Evolutionary conservation across 2,888 invertebrate genomes (phyloP), one percentile per base, ranked within the genome.

Genomic region (Syritta pipiens): DNA sequence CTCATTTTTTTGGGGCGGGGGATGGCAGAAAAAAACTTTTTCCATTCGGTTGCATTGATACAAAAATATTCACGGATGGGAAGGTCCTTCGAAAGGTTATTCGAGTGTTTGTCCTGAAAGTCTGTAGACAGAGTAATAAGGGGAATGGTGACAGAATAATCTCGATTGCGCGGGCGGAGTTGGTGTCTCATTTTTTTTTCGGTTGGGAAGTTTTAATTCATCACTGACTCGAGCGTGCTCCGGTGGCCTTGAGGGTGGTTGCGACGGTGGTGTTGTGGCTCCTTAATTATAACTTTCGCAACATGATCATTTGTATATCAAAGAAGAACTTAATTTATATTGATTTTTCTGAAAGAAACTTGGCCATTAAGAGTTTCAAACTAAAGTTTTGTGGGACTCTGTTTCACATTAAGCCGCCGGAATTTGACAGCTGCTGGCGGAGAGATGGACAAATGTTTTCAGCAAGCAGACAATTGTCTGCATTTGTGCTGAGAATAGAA

Each of bases 1-100:
- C 4, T 51, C 44, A 9, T 37, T 46, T 12, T 55, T 48, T 7
- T 17, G n/a, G n/a, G n/a, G n/a, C n/a, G n/a, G 12, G 37, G 44
- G 22, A 37, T 57, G 7, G 28, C 37, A 67, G 46, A 57, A 28
- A 24, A 19, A 55, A 67, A 57, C 30, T 40, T 57, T 55, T 30
- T 40, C 48, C 40, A 57, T 48, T 57, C 10, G 46, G 48, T 28
- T 57, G 55, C 10, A 57, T 26, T 28, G 10, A 55, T 46, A 26
- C 37, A 67, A 4, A 53, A n/a, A 37, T 19, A n/a, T n/a, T n/a
- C n/a, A n/a, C n/a, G n/a, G n/a, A n/a, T 42, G 3, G 7, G 7
- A 22, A 20, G 20, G 22, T 44, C 28, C 49, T 57, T 28, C n/a
- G n/a, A 68, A 68, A 40, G 48, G 57, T 24, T 37, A 26, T 10